Percentiles rank a stretch among this genome's conserved stretches.
Conservation (phyloP, 2,113 vertebrate genomes). For the Myotis lucifugus region DNA sequence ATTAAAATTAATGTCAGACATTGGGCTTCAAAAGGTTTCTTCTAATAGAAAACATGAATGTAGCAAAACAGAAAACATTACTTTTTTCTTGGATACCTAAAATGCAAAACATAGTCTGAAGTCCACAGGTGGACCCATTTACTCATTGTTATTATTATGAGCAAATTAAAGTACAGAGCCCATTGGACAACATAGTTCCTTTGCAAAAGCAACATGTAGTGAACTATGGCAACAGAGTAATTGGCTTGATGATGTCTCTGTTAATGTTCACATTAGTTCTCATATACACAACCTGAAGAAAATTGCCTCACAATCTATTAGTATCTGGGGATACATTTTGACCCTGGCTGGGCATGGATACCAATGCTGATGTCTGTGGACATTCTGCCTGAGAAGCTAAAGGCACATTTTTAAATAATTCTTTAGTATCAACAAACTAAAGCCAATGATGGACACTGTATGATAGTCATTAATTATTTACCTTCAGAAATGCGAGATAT, state of each 20-base stretch:
- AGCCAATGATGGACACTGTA: not conserved
- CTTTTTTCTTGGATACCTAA: not conserved
- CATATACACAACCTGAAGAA: not conserved
- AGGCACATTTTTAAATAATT: not conserved
- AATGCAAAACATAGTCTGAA: not conserved
- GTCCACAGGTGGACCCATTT: constrained; percentile 21
- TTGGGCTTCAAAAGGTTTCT: not conserved
- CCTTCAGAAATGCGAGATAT: not conserved
- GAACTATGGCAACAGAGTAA: not conserved
- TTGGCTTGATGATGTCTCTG: not conserved
- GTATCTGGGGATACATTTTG: not conserved
- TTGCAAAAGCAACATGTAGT: constrained; percentile 11
- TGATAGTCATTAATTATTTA: not conserved
- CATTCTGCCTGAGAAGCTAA: not conserved
- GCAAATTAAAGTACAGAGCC: constrained; percentile 15
- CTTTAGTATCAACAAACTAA: not conserved
- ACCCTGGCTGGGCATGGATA: not conserved
- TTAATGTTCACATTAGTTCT: not conserved
- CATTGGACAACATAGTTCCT: not conserved
- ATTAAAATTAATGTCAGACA: constrained; percentile 61
- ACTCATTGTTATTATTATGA: not conserved
- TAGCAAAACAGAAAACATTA: not conserved
- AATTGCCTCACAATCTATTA: not conserved
- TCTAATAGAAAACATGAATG: constrained; percentile 32
- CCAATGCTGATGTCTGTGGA: not conserved